Evolutionary conservation across 2,113 vertebrate species (phyloP).

Genomic region (Pyrgilauda ruficollis): DNA sequence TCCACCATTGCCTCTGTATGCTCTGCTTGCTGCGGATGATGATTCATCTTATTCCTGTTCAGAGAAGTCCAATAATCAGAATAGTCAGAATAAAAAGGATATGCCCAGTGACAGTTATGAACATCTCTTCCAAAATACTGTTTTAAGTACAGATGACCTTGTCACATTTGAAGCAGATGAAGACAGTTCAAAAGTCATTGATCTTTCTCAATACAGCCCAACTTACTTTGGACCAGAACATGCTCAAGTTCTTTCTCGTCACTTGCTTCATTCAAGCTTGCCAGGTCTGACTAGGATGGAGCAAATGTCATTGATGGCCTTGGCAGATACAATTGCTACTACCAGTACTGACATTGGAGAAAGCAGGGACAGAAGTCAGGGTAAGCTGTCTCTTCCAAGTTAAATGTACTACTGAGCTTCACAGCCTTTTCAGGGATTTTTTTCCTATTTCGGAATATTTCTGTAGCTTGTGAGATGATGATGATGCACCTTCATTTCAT

Average conservation of each 20-base stretch:
- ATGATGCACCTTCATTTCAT: neutral
- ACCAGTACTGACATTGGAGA: conserved; percentile 94
- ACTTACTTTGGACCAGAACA: conserved; percentile 94
- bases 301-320: conserved; percentile 96
- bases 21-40: conserved; percentile 91
- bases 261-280: conserved; percentile 92
- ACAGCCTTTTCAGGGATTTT: neutral
- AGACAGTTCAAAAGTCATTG: conserved; percentile 83
- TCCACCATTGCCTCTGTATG: conserved; percentile 92
- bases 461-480: neutral
- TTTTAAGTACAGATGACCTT: conserved; percentile 66
- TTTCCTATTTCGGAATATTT: neutral
- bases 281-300: conserved; percentile 94
- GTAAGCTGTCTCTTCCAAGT: conserved; percentile 61
- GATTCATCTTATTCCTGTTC: conserved; percentile 75
- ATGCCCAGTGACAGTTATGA: conserved; percentile 82
- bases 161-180: conserved; percentile 78
- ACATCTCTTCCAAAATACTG: conserved; percentile 85
- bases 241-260: conserved; percentile 90
- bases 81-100: conserved; percentile 77
- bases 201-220: conserved; percentile 91
- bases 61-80: conserved; percentile 77
- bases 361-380: conserved; percentile 87
- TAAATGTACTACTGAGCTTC: neutral
- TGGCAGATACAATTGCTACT: conserved; percentile 94